Evolutionary conservation across 2,797 vertebrate genomes (phyloP), one percentile per base, ranked within the genome.

Genomic region (Platalea minor): DNA sequence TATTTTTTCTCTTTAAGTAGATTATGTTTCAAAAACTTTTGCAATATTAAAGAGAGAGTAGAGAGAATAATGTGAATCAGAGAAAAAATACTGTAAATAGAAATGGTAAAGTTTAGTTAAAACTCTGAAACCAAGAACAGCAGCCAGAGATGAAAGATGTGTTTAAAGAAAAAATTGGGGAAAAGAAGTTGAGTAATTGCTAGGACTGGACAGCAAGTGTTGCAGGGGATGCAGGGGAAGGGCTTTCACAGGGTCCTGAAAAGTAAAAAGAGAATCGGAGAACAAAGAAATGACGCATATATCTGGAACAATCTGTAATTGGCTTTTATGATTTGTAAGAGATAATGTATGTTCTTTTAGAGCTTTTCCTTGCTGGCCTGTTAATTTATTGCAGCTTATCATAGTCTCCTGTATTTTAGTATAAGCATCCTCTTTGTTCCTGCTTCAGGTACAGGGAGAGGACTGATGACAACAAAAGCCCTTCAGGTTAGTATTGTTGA

Each of bases 401-500:
- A 2, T 5, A 81, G 25, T 50, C 35, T 61, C 7, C 54, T 81
- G 26, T 67, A 39, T 92, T 91, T 93, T 46, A 72, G 24, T 60
- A 68, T 68, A 45, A 57, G 31, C 25, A 53, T 79, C 12, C 10
- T 81, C 72, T 78, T 68, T 91, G 20, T 88, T 35, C 56, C n/a
- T 96, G 10, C 12, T 45, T 67, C 95, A 99, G 99, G 95, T 93
- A 99, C 99, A 11, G 99, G 99, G 91, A 98, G 99, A 98, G 99
- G 99, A 37, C 93, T 99, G 69, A 98, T 99, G 98, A 94, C 98
- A 89, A 97, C 97, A 37, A 97, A 91, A 78, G 51, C 95, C 7
- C 88, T 99, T 46, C 97, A 97, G 98, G 99, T 99, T 93, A 85
- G 98, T 93, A 45, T 5, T 46, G 14, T 41, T 91, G 31, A 16